A percentile compares a stretch with the other conserved stretches of the same genome.
phyloP scores from a whole-genome alignment of 1,140 invertebrate species.

The Thrips palmi region DNA sequence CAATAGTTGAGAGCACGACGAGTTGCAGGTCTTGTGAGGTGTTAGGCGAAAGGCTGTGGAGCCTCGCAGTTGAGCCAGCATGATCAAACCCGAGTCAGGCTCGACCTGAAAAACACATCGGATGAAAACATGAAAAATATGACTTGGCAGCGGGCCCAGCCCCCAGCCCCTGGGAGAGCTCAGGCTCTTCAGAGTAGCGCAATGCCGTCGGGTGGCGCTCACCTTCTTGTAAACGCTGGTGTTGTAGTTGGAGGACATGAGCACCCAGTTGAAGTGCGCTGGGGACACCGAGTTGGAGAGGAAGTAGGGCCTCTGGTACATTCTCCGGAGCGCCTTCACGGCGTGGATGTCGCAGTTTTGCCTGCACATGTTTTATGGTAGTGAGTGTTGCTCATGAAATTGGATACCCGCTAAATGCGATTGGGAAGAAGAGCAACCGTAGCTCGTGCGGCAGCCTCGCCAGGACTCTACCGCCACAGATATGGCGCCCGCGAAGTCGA shows the following conservation, averaged over 20 bases:
- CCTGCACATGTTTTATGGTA: no score
- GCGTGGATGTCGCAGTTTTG: slow-evolving; percentile 65
- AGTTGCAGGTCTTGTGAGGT: slow-evolving; percentile 47
- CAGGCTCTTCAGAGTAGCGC: not conserved
- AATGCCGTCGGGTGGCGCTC: slow-evolving; percentile 11
- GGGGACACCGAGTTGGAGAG: slow-evolving; percentile 53
- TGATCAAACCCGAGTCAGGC: slow-evolving; percentile 43
- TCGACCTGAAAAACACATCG: slow-evolving; percentile 29
- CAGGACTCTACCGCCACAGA: no score
- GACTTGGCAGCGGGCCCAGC: not conserved
- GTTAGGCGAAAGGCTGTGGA: slow-evolving; percentile 40
- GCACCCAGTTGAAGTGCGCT: slow-evolving; percentile 60
- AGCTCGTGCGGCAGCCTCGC: no score
- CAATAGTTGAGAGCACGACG: slow-evolving; percentile 41
- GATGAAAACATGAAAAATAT: slow-evolving; percentile 4
- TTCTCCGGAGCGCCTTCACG: slow-evolving; percentile 47
- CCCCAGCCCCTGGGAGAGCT: no score
- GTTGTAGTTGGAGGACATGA: slow-evolving; percentile 58
- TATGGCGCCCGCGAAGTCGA: no score
- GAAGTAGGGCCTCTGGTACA: slow-evolving; percentile 55
- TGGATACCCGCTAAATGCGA: no score
- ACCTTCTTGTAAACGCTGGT: slow-evolving; percentile 48
- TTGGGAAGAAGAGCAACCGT: no score
- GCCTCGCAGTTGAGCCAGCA: slow-evolving; percentile 53
- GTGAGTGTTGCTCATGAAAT: no score